Conservation (phyloP, 2,888 invertebrate species). For the Nasonovia ribisnigri region DNA sequence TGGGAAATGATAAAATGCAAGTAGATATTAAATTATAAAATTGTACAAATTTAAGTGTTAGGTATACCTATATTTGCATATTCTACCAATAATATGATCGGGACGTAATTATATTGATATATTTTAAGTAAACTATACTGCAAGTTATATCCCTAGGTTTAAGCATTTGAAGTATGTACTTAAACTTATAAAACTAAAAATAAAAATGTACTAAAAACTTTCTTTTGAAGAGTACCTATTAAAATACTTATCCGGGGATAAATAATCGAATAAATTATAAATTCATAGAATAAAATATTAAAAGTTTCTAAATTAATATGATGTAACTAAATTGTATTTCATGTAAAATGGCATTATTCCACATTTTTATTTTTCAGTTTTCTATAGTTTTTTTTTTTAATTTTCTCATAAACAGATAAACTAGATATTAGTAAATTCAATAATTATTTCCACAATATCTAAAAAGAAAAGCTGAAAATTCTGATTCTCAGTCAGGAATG, state of each 20-base stretch:
- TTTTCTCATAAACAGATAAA: not conserved
- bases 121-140: not conserved
- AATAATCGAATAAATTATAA: not conserved
- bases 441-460: not conserved
- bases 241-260: not conserved
- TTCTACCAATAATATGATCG: not conserved
- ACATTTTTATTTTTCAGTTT: not conserved
- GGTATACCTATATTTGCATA: too few relatives aligned
- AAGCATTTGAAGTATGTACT: too few relatives aligned
- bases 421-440: not conserved
- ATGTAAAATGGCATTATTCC: not conserved
- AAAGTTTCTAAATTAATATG: not conserved
- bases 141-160: not conserved
- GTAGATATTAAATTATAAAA: too few relatives aligned
- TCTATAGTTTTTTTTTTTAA: not conserved
- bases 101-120: not conserved
- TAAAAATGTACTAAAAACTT: not conserved
- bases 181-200: not conserved
- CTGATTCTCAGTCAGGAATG: not conserved
- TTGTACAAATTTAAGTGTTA: too few relatives aligned
- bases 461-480: not conserved
- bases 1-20: too few relatives aligned
- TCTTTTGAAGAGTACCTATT: not conserved
- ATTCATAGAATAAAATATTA: not conserved
- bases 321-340: not conserved